These are phyloP conservation scores for Euzetes globulus DNA, from an alignment of 2,888 invertebrate species.

Conservation along the genomic window DNA sequence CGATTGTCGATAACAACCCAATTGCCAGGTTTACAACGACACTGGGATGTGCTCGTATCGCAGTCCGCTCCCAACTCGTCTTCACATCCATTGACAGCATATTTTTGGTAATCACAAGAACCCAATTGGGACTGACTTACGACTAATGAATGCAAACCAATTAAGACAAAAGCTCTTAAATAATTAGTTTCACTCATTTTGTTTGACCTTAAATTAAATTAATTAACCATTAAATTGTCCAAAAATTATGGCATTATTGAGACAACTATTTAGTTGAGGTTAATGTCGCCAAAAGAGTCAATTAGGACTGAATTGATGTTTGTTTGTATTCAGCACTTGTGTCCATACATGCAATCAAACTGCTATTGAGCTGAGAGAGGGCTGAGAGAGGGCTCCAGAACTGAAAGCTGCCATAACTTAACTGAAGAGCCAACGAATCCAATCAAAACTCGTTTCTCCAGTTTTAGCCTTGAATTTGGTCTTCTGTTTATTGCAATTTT, in stretches of 20 bases:
- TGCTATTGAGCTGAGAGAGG: not conserved
- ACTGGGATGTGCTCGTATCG: not conserved
- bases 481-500: not conserved
- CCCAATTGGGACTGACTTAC: not conserved
- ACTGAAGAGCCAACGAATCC: not conserved
- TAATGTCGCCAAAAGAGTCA: too few relatives aligned
- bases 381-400: conserved; percentile 2
- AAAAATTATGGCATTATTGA: too few relatives aligned
- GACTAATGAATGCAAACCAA: not conserved
- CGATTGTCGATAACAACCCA: not conserved
- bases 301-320: too few relatives aligned
- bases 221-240: too few relatives aligned
- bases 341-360: not conserved
- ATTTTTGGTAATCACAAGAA: conserved; percentile 26
- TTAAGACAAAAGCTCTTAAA: not conserved
- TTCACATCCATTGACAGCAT: conserved; percentile 29
- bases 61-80: conserved; percentile 30
- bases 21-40: conserved; percentile 15
- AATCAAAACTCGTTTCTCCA: not conserved
- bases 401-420: too few relatives aligned
- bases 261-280: too few relatives aligned
- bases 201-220: too few relatives aligned
- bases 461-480: not conserved
- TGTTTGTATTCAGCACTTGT: too few relatives aligned
- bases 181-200: not conserved